Evolutionary conservation across 2,113 vertebrate species (phyloP).

Genomic region (Peromyscus polionotus): DNA sequence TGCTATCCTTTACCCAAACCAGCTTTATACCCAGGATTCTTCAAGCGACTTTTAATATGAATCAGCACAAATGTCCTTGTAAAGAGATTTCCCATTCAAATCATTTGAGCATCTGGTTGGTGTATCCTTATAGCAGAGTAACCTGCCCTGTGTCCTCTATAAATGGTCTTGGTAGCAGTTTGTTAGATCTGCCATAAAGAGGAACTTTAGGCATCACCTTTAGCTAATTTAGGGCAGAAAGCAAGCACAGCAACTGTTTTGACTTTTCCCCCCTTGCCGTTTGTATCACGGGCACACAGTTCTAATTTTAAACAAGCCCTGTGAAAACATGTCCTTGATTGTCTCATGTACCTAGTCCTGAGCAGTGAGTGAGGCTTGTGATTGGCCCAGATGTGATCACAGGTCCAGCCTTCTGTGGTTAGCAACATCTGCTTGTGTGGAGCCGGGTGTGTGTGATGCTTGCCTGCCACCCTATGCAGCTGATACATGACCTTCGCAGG

Average conservation of each 20-base stretch:
- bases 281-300: background rate
- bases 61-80: background rate
- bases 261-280: slow-evolving; percentile 21
- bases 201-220: background rate
- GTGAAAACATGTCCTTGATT: background rate
- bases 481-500: slow-evolving; percentile 67
- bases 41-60: background rate
- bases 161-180: background rate
- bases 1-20: background rate
- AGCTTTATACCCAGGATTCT: background rate
- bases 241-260: background rate
- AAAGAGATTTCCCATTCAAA: background rate
- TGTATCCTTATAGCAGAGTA: background rate
- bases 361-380: background rate
- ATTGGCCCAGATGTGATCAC: background rate
- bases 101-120: background rate
- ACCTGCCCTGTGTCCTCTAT: too few species aligned
- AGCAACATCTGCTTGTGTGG: slow-evolving; percentile 19
- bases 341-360: background rate
- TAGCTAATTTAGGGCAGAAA: slow-evolving; percentile 43
- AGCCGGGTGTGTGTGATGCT: background rate
- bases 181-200: background rate
- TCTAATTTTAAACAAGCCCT: slow-evolving; percentile 66
- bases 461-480: background rate
- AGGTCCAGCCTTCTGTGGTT: slow-evolving; percentile 18